Evolutionary conservation across 2,888 invertebrate species (phyloP).

Genomic region (Amphipyra tragopoginis): DNA sequence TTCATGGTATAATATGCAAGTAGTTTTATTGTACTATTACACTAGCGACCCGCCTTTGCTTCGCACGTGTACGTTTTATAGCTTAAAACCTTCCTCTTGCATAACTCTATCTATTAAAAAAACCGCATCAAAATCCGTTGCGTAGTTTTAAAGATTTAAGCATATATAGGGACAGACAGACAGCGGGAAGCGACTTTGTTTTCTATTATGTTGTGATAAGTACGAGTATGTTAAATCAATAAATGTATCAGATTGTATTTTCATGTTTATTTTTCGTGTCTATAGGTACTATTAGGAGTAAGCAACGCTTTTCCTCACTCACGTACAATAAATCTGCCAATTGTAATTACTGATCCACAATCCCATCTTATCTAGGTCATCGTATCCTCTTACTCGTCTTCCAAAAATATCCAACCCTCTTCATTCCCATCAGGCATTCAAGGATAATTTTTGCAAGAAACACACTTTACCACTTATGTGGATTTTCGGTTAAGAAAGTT

Average conservation of each 20-base stretch:
- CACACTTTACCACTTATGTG: constrained; percentile 56
- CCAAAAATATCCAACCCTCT: constrained; percentile 55
- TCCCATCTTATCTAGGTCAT: constrained; percentile 51
- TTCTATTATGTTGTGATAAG: too few relatives aligned
- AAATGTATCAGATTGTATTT: constrained; percentile 2
- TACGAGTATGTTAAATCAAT: too few relatives aligned
- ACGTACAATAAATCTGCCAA: constrained; percentile 44
- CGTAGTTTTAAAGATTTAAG: too few relatives aligned
- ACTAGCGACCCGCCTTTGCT: too few relatives aligned
- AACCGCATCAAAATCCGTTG: too few relatives aligned
- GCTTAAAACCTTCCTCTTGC: too few relatives aligned
- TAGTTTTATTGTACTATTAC: too few relatives aligned
- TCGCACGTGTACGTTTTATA: too few relatives aligned
- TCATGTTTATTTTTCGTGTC: constrained; percentile 9
- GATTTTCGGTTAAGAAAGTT: constrained; percentile 46
- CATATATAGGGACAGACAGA: too few relatives aligned
- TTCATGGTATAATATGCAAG: too few relatives aligned
- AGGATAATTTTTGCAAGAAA: constrained; percentile 52
- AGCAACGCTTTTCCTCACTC: constrained; percentile 14
- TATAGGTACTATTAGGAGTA: constrained; percentile 11
- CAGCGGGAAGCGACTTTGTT: too few relatives aligned
- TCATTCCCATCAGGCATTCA: constrained; percentile 48
- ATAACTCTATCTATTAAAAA: too few relatives aligned
- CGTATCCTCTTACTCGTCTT: constrained; percentile 38
- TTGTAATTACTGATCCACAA: constrained; percentile 48